Conservation (phyloP, 2,888 invertebrate species). For the Thelaira solivaga region DNA sequence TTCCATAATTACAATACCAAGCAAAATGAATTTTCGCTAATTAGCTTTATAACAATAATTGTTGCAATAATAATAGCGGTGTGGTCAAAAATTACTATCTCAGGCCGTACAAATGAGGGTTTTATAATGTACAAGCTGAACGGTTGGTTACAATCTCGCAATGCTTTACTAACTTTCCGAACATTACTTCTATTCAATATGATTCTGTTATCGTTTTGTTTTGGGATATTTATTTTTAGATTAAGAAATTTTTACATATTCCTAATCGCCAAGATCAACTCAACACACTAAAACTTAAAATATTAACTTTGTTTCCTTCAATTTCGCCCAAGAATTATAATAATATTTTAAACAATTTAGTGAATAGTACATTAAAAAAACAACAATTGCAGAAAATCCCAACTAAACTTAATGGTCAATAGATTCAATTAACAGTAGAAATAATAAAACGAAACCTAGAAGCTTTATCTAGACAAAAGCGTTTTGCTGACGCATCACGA, state of each 20-base stretch:
- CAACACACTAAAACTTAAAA: conserved; percentile 50
- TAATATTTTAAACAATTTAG: conserved; percentile 73
- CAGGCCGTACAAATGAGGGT: conserved; percentile 40
- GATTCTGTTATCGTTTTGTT: too few relatives aligned
- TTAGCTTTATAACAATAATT: conserved; percentile 69
- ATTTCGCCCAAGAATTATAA: conserved; percentile 74
- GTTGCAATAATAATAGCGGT: conserved; percentile 67
- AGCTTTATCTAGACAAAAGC: conserved; percentile 63
- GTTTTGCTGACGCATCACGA: conserved; percentile 38
- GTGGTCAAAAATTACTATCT: conserved; percentile 66
- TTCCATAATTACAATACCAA: conserved; percentile 41
- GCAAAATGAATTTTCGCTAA: conserved; percentile 68
- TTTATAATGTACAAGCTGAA: conserved; percentile 63
- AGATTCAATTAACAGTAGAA: conserved; percentile 69
- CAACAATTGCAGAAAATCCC: conserved; percentile 53
- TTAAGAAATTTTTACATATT: conserved; percentile 62
- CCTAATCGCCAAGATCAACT: conserved; percentile 61
- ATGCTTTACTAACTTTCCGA: too few relatives aligned
- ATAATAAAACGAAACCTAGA: conserved; percentile 72
- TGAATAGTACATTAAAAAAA: conserved; percentile 71
- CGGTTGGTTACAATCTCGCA: conserved; percentile 69
- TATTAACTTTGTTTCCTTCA: conserved; percentile 68
- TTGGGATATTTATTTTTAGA: too few relatives aligned
- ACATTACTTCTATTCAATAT: too few relatives aligned
- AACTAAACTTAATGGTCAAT: conserved; percentile 54